Conservation (phyloP, 1,140 invertebrate species). For the Telenomus remus region DNA sequence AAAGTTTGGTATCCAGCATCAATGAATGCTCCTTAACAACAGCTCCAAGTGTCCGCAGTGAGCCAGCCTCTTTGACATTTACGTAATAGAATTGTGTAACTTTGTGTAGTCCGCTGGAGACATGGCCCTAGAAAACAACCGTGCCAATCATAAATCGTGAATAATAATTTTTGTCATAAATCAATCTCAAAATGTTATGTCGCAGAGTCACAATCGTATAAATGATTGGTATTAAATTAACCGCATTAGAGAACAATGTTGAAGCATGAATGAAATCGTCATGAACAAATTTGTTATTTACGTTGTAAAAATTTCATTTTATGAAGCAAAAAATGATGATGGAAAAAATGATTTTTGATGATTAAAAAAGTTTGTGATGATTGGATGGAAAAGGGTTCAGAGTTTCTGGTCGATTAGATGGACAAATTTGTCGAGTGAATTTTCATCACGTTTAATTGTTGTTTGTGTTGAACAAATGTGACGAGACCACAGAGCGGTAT, state of each 20-base stretch:
- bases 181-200: background rate
- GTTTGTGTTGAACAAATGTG: constrained; percentile 28
- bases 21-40: background rate
- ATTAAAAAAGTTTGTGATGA: no score
- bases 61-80: background rate
- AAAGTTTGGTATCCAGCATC: background rate
- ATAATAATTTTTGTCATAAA: background rate
- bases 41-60: background rate
- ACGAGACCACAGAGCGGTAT: constrained; percentile 39
- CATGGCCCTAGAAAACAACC: background rate
- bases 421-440: no score
- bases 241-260: no score
- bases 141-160: background rate
- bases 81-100: constrained; percentile 1
- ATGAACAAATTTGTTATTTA: no score
- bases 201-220: no score
- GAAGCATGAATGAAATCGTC: no score
- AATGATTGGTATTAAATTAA: no score
- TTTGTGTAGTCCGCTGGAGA: background rate
- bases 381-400: no score
- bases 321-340: no score
- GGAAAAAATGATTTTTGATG: no score
- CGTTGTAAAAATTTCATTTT: no score
- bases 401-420: no score
- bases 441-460: constrained; percentile 10